Conservation (phyloP, 2,113 vertebrate genomes). For the Vulpes lagopus region DNA sequence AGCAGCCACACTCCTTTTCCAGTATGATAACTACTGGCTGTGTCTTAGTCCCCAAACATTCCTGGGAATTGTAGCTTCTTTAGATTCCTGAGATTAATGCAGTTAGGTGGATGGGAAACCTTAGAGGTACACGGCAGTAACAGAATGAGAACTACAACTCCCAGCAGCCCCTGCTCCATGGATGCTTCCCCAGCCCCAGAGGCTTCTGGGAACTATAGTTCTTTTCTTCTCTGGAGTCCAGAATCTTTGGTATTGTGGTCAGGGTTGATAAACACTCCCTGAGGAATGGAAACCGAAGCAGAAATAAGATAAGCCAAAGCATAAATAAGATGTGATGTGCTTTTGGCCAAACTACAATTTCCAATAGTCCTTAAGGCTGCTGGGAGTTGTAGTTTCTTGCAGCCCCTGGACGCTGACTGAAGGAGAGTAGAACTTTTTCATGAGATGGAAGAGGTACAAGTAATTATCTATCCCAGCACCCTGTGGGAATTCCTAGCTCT, state of each 20-base stretch:
- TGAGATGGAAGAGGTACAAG: background rate
- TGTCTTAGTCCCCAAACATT: background rate
- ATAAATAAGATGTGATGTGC: background rate
- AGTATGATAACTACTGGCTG: background rate
- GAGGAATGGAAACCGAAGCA: background rate
- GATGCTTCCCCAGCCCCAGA: background rate
- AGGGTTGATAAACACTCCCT: background rate
- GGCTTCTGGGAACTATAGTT: constrained; percentile 37
- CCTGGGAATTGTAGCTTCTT: background rate
- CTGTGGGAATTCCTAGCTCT: background rate
- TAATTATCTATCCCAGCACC: background rate
- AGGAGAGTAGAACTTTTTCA: background rate
- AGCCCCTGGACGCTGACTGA: background rate
- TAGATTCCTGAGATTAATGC: background rate
- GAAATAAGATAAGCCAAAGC: background rate
- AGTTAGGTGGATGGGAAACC: background rate
- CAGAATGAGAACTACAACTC: constrained; percentile 61
- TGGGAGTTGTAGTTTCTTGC: constrained; percentile 44
- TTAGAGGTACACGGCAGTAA: rapidly evolving
- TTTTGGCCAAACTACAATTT: background rate
- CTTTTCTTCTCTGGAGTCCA: background rate
- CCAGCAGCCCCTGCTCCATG: background rate
- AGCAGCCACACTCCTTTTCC: background rate
- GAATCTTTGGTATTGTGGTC: background rate
- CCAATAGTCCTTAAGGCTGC: background rate